Conservation (phyloP, 2,113 vertebrate species). For the Cynopterus brachyotis region DNA sequence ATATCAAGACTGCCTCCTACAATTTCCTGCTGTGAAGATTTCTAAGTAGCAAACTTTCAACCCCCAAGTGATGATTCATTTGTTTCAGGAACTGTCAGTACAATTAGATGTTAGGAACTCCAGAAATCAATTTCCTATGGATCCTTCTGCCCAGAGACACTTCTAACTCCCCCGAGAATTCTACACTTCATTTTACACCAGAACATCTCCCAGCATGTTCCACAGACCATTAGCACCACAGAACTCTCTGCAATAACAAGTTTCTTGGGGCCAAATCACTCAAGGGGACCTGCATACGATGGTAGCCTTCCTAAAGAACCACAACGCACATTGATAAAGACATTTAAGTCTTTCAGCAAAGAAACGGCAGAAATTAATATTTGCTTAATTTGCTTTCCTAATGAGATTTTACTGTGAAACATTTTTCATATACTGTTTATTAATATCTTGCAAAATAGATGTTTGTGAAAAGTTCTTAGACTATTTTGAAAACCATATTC, state of each 20-base stretch:
- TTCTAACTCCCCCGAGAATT: not conserved
- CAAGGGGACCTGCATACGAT: fast-evolving
- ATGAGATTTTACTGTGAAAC: not conserved
- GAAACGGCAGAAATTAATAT: not conserved
- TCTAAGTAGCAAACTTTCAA: not conserved
- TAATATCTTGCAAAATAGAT: not conserved
- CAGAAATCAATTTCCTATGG: not conserved
- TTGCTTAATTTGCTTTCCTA: not conserved
- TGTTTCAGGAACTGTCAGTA: not conserved
- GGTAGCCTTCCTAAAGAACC: not conserved
- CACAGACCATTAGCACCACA: not conserved
- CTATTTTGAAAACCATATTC: not conserved
- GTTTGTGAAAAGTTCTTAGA: not conserved
- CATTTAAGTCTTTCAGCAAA: not conserved
- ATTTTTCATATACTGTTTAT: not conserved
- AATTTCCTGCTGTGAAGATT: not conserved
- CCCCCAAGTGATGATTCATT: not conserved
- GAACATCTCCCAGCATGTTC: not conserved
- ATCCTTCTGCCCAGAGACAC: not conserved
- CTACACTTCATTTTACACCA: not conserved
- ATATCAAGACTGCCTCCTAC: not conserved
- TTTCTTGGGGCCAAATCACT: not conserved
- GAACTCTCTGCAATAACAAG: not conserved
- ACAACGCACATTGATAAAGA: not conserved
- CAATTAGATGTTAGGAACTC: not conserved